These are phyloP conservation scores for Caenorhabditis sp. DNA, from an alignment of 2,888 invertebrate genomes.

Conservation along the genomic window DNA sequence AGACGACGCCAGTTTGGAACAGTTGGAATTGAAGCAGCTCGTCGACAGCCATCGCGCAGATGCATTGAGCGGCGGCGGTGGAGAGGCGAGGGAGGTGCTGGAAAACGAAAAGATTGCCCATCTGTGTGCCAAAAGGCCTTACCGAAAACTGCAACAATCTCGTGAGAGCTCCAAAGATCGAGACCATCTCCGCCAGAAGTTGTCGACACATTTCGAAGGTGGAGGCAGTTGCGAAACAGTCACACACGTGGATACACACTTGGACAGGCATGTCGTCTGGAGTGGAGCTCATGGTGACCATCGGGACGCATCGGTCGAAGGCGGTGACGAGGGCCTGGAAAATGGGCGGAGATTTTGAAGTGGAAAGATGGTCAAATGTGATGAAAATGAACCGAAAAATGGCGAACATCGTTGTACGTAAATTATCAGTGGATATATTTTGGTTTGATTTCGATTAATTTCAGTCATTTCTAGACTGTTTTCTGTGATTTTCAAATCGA, in stretches of 20 bases:
- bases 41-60: conserved; percentile 92
- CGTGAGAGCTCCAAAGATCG: conserved; percentile 91
- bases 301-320: conserved; percentile 94
- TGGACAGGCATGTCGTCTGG: conserved; percentile 90
- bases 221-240: conserved; percentile 96
- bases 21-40: conserved; percentile 91
- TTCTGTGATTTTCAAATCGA: no score
- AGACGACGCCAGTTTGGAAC: conserved; percentile 90
- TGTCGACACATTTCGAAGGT: conserved; percentile 93
- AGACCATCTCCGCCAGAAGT: conserved; percentile 91
- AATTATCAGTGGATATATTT: no score
- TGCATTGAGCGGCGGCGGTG: conserved; percentile 93
- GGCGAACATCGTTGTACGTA: neutral
- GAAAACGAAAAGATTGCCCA: conserved; percentile 44
- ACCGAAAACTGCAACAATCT: conserved; percentile 92
- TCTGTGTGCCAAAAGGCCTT: neutral
- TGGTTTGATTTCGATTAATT: no score
- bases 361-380: neutral
- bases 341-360: neutral
- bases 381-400: neutral
- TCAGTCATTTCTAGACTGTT: no score
- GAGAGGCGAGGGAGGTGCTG: conserved; percentile 91
- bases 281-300: conserved; percentile 90
- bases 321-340: conserved; percentile 89
- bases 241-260: conserved; percentile 91